Conservation (phyloP, 2,113 vertebrate species). For the Limanda limanda region DNA sequence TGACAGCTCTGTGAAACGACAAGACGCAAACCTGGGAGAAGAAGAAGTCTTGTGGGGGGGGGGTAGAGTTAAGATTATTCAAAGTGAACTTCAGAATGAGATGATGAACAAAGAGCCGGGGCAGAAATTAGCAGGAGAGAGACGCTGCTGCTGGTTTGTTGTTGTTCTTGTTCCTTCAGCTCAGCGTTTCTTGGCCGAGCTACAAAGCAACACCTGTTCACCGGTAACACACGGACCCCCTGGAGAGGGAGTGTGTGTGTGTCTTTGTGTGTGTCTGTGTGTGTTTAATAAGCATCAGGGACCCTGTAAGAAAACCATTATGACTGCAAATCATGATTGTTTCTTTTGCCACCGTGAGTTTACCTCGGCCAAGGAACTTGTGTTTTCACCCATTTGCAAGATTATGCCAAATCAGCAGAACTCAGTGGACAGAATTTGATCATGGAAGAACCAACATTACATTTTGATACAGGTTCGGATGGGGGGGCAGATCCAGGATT, state of each 20-base stretch:
- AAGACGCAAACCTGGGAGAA: too few relatives aligned
- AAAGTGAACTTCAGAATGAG: too few relatives aligned
- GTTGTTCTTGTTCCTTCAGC: not conserved
- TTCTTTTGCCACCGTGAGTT: not conserved
- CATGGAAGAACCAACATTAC: too few relatives aligned
- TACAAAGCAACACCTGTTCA: slow-evolving; percentile 83
- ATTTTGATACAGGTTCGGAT: too few relatives aligned
- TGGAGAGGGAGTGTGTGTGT: not conserved
- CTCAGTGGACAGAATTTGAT: too few relatives aligned
- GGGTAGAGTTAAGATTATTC: too few relatives aligned
- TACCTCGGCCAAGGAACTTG: too few relatives aligned
- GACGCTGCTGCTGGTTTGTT: not conserved
- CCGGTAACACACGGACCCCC: slow-evolving; percentile 33
- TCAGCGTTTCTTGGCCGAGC: slow-evolving; percentile 41
- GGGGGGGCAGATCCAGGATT: too few relatives aligned
- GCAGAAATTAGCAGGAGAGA: not conserved
- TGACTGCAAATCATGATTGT: not conserved
- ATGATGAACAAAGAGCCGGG: not conserved
- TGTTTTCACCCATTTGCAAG: not conserved
- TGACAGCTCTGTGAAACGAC: not conserved
- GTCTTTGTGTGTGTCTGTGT: not conserved
- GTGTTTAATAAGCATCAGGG: not conserved
- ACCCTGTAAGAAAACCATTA: not conserved
- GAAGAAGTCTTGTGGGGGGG: too few relatives aligned
- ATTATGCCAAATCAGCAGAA: not conserved